These are phyloP conservation scores for Nesidiocoris tenuis DNA, from an alignment of 2,888 invertebrate genomes.

Conservation along the genomic window DNA sequence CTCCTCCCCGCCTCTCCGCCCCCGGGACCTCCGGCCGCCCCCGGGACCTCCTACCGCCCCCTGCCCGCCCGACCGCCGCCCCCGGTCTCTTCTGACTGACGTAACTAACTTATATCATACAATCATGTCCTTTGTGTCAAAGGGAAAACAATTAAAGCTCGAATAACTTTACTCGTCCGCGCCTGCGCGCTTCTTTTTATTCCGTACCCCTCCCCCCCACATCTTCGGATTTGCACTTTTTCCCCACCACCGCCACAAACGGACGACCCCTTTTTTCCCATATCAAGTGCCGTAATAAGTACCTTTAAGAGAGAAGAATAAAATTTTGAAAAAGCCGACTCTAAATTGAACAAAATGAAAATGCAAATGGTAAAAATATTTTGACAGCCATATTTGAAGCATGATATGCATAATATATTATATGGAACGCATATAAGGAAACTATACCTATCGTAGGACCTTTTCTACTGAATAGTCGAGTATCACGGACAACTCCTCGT, in stretches of 20 bases:
- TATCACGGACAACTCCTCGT: too few relatives aligned
- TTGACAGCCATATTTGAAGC: too few relatives aligned
- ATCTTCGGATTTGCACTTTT: conserved; percentile 42
- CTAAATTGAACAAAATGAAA: too few relatives aligned
- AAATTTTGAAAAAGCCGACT: too few relatives aligned
- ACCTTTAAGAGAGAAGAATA: too few relatives aligned
- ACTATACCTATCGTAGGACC: too few relatives aligned
- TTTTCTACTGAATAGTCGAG: too few relatives aligned
- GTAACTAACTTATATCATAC: conserved; percentile 51
- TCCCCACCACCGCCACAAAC: conserved; percentile 15
- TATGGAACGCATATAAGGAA: too few relatives aligned
- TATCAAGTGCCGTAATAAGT: too few relatives aligned
- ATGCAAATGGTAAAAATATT: too few relatives aligned
- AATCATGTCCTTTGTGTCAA: conserved; percentile 50
- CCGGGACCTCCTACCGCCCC: conserved; percentile 52
- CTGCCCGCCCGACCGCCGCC: conserved; percentile 47
- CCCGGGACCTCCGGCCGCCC: not conserved
- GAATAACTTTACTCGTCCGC: conserved; percentile 48
- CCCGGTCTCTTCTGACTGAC: conserved; percentile 52
- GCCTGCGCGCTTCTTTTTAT: conserved; percentile 44
- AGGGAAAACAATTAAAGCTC: conserved; percentile 50
- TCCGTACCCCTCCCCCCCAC: conserved; percentile 38
- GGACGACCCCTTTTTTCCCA: conserved; percentile 10
- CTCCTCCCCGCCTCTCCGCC: conserved; percentile 53
- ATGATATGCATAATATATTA: too few relatives aligned